Evolutionary conservation across 2,888 invertebrate genomes (phyloP).

Genomic region (Uloborus plumipes): DNA sequence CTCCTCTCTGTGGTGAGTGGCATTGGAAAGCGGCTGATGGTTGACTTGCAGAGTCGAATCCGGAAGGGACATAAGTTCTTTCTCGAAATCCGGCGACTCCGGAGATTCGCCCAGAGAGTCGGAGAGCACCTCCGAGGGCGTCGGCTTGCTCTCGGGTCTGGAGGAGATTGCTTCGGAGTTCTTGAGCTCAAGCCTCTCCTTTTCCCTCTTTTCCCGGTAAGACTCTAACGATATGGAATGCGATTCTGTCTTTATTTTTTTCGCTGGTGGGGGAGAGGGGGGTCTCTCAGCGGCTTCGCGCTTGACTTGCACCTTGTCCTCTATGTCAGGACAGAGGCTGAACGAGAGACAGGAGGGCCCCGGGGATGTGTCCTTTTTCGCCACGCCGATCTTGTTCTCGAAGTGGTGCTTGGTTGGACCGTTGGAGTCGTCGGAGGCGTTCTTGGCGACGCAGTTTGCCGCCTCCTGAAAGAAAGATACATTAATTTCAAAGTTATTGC

Average conservation of each 20-base stretch:
- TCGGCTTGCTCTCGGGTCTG: constrained; percentile 7
- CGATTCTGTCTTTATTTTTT: constrained; percentile 30
- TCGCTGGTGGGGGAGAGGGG: constrained; percentile 17
- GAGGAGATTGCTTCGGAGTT: not conserved
- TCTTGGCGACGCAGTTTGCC: constrained; percentile 3
- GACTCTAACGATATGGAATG: constrained; percentile 49
- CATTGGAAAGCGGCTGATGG: not conserved
- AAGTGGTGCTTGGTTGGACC: not conserved
- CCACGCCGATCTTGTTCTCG: constrained; percentile 3
- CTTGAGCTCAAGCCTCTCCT: constrained; percentile 20
- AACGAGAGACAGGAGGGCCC: constrained; percentile 3
- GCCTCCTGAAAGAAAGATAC: constrained; percentile 3
- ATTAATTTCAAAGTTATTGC: no score
- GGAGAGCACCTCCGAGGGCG: not conserved
- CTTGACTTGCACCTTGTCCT: not conserved
- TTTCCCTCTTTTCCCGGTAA: constrained; percentile 54
- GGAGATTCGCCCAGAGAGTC: no score
- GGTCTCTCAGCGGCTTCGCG: not conserved
- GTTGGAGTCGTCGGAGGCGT: constrained; percentile 5
- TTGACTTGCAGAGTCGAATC: constrained; percentile 1
- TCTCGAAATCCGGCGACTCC: no score
- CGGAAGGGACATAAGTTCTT: no score
- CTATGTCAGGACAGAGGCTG: constrained; percentile 1
- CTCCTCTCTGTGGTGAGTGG: constrained; percentile 1
- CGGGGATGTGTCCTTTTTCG: constrained; percentile 23